These are phyloP conservation scores for Laspeyria flexula DNA, from an alignment of 2,888 invertebrate genomes.

Conservation along the genomic window DNA sequence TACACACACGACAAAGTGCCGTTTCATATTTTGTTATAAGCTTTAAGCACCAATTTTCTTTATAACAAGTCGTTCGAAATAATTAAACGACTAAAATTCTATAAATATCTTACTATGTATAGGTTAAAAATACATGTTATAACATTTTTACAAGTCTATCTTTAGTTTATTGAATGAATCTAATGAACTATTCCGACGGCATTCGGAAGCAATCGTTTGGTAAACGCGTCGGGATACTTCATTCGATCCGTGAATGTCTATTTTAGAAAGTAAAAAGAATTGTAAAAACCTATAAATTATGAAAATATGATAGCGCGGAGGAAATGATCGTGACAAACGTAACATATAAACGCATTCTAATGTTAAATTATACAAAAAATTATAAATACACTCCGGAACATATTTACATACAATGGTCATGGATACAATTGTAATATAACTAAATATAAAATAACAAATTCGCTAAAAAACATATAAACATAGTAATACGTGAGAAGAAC, in stretches of 20 bases:
- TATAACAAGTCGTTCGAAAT: constrained; percentile 87
- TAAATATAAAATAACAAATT: constrained; percentile 72
- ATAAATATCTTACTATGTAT: constrained; percentile 86
- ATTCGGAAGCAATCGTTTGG: constrained; percentile 15
- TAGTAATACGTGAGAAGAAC: constrained; percentile 76
- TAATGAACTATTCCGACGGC: constrained; percentile 61
- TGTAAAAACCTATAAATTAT: constrained; percentile 55
- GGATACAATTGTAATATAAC: constrained; percentile 61
- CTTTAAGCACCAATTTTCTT: constrained; percentile 86
- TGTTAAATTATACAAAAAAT: constrained; percentile 58
- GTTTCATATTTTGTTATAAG: constrained; percentile 80
- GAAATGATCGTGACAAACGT: constrained; percentile 51
- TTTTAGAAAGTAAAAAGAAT: constrained; percentile 60
- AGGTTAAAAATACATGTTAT: constrained; percentile 86
- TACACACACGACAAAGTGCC: constrained; percentile 78
- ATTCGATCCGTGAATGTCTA: constrained; percentile 58
- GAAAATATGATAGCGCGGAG: constrained; percentile 61
- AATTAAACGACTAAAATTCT: constrained; percentile 86
- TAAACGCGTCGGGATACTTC: constrained; percentile 51
- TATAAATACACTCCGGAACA: constrained; percentile 74
- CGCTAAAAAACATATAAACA: constrained; percentile 68
- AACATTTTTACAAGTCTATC: constrained; percentile 86
- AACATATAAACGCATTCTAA: constrained; percentile 60
- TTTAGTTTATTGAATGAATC: constrained; percentile 68
- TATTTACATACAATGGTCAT: constrained; percentile 77